Evolutionary conservation across 2,113 vertebrate genomes (phyloP), one percentile per base, ranked within the genome.

Genomic region (Colistium nudipinnis): DNA sequence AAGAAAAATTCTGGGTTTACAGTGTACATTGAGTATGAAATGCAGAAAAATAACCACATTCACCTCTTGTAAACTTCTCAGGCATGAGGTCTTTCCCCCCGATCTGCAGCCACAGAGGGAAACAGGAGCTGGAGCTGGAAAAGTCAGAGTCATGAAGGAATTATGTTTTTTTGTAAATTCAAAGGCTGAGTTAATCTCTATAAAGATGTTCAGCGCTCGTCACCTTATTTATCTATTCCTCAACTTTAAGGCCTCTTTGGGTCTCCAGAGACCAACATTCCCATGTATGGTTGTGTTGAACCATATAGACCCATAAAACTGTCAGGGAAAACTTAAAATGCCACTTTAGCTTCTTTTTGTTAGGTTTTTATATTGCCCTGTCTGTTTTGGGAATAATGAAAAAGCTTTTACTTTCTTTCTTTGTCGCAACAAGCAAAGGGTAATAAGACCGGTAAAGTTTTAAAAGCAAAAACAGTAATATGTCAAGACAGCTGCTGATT

Each of bases 261-360:
- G 22, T 69, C 62, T 74, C 24, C 24, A 51, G 54, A 35, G 72
- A 65, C 45, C 6, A 71, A 44, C 76, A 70, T 85, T 78, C 14
- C 84, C 84, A 79, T 90, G 30, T 85, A 86, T 79, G 88, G 88
- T 7, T n/a, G 16, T 22, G 11, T 36, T 0, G 8, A 66, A 59
- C 22, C 68, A 60, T 78, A 82, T 76, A 63, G 41, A 53, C 56
- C 52, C 63, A 74, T 87, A 78, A 83, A 87, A 16, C 77, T 78
- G 82, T 72, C 86, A n/a, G 48, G 11, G 44, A 66, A 67, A 80
- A 57, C 25, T 28, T 55, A 52, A 19, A 61, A 22, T 36, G 55
- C 44, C 20, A 24, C 24, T 70, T 68, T 28, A 56, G 44, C 0
- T 17, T 65, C 48, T 63, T 72, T 64, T 62, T 54, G 22, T 60